Evolutionary conservation across 92 coral and sea anemone genomes (phyloP), one percentile per base, ranked within the genome.

Genomic region (Muricea muricata): DNA sequence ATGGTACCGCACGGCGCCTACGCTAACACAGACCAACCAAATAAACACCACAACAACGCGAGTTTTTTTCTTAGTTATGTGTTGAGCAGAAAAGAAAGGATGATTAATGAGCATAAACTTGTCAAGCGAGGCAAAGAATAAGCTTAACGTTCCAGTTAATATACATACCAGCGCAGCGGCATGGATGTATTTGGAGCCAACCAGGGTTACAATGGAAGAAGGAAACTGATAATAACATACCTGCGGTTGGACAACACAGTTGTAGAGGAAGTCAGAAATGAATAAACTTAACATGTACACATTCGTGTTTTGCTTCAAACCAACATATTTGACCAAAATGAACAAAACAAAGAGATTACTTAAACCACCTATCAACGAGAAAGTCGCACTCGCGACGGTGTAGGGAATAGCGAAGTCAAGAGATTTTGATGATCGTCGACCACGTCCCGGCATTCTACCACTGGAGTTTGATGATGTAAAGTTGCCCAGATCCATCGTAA

Each of bases 211-310:
- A n/a, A 25, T 11, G 1, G 48, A 0, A 3, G 61, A 10, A 0
- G 81, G 65, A 33, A 78, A 78, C 50, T 56, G 70, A 39, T 21
- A 39, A 18, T 14, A 35, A 33, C 40, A 31, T 1, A 57, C 55
- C 7, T 78, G 83, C 30, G 83, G 83, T 21, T 56, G 70, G 13
- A 57, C 47, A 17, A 78, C 47, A 34, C 56, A 65, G 20, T 78
- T 78, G 67, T 56, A 58, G 11, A 78, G 17, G 37, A 78, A 35
- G 35, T 78, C 83, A 28, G 83, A 78, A 55, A 78, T 37, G 54
- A 61, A 78, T 13, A 78, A 23, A 58, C 83, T 78, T 15, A 78
- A 32, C 47, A 78, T 78, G 55, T 78, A 78, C 5, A 34, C 9
- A 9, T 56, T 8, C 11, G 31, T 56, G 71, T 78, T 78, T 20